Evolutionary conservation across 2,888 invertebrate species (phyloP).

Genomic region (Chaetoderma sp.): DNA sequence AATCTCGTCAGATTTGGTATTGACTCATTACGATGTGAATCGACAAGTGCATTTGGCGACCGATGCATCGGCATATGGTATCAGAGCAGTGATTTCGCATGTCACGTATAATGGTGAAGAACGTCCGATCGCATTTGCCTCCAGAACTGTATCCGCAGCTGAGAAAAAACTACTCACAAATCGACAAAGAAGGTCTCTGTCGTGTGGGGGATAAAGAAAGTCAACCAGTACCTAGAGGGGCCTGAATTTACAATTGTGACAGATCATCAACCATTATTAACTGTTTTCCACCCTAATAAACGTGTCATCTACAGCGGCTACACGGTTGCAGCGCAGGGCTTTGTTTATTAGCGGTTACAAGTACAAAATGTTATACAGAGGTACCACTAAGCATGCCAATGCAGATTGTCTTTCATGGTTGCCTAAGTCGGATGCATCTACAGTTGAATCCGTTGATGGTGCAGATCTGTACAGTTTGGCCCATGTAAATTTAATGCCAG

Average conservation of each 20-base stretch:
- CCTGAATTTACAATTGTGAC: conserved; percentile 64
- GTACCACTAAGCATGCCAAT: background rate
- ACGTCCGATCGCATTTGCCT: conserved; percentile 67
- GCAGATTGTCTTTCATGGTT: too few species aligned
- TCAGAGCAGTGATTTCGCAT: conserved; percentile 57
- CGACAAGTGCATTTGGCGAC: conserved; percentile 56
- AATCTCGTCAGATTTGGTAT: conserved; percentile 35
- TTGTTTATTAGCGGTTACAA: background rate
- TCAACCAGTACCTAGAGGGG: conserved; percentile 64
- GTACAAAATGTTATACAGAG: background rate
- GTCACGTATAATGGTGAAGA: conserved; percentile 30
- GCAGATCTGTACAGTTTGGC: too few species aligned
- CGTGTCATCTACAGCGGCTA: background rate
- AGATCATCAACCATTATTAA: conserved; percentile 65
- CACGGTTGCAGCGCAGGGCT: background rate
- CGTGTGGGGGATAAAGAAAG: conserved; percentile 66
- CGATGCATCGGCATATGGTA: conserved; percentile 64
- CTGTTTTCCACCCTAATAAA: conserved; percentile 55
- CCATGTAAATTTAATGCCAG: background rate
- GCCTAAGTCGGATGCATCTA: too few species aligned
- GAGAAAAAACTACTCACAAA: conserved; percentile 63
- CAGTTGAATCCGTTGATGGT: too few species aligned
- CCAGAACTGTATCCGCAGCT: conserved; percentile 66
- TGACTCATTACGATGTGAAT: conserved; percentile 57
- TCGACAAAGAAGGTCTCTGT: conserved; percentile 67